Base-by-base conservation (phyloP, 2,797 vertebrate genomes). In the Gorsachius magnificus region DNA sequence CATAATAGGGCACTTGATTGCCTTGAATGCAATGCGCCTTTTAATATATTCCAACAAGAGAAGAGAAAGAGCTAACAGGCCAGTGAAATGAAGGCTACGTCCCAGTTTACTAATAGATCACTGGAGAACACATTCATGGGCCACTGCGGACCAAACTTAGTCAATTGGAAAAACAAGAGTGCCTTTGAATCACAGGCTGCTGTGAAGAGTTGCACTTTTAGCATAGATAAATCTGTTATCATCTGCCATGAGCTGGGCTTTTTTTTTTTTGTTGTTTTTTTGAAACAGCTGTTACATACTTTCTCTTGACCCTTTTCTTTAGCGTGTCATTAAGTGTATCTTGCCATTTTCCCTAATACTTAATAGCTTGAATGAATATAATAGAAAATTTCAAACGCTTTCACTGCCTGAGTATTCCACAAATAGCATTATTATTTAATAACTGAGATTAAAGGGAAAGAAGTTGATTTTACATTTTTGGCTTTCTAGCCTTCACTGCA, bases 91-190 rank as follows among this genome's bases (percentile, higher is more conserved):
- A 98, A 98, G 96, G 96, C 97, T 98, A 89, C 97, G 97, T 98
- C 98, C 98, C 98, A 97, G 97, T 98, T 98, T 98, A 97, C 98
- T 98, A 98, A 98, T 98, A 98, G 98, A 98, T 98, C 98, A 98
- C 98, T 90, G 92, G 98, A 98, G 98, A 98, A 97, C 94, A 79
- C 36, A 35, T 97, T 96, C 97, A 94, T 93, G 95, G 96, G 95
- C 97, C 95, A 89, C 97, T 96, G 97, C 92, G 76, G 95, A 97
- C 96, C 94, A 97, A 95, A 98, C 94, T 97, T 98, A 96, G 86
- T 97, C 97, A 97, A 54, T 57, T 96, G 98, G 96, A 96, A 97
- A 98, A 97, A 95, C 89, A 97, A 96, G 79, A 95, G 51, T 81
- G 87, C 90, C 91, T 93, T 95, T 70, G 83, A 97, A 97, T 96